A percentile compares a stretch with the other conserved stretches of the same genome.
Evolutionary conservation across 2,888 invertebrate species (phyloP).

Genomic region (Idaea biselata): DNA sequence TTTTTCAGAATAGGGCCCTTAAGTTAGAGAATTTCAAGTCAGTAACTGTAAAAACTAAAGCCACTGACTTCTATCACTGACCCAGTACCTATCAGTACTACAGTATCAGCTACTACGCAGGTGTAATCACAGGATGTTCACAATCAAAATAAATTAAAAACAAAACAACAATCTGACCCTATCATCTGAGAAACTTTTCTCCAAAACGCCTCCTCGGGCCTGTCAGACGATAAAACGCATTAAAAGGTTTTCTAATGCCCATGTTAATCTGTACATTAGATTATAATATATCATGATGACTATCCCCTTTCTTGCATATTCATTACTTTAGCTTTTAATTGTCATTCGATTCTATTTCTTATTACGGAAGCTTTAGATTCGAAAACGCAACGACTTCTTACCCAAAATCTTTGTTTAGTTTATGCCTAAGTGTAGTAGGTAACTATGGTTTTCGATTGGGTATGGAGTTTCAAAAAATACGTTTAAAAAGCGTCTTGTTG

Average conservation of each 20-base stretch:
- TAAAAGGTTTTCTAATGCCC: not conserved
- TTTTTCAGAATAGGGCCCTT: too few species aligned
- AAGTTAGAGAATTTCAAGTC: too few species aligned
- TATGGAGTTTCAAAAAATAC: conserved; percentile 1
- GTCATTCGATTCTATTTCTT: not conserved
- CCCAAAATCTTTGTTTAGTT: not conserved
- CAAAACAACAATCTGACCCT: not conserved
- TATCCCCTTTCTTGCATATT: not conserved
- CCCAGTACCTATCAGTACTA: too few species aligned
- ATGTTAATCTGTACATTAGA: not conserved
- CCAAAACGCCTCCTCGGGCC: not conserved
- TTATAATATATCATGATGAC: not conserved
- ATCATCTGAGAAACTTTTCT: not conserved
- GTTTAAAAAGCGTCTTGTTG: conserved; percentile 9
- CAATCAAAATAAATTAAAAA: not conserved
- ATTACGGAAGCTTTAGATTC: not conserved
- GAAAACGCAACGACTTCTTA: not conserved
- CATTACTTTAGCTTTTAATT: not conserved
- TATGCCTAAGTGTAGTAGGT: too few species aligned
- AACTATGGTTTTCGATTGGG: not conserved
- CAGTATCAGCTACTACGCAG: not conserved
- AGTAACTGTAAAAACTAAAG: too few species aligned
- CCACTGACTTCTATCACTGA: too few species aligned
- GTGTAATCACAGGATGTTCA: conserved; percentile 1
- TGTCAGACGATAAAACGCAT: not conserved